Percentiles rank a stretch among this genome's conserved stretches.
phyloP scores from a whole-genome alignment of 2,888 invertebrate species.

The Nysson spinosus region DNA sequence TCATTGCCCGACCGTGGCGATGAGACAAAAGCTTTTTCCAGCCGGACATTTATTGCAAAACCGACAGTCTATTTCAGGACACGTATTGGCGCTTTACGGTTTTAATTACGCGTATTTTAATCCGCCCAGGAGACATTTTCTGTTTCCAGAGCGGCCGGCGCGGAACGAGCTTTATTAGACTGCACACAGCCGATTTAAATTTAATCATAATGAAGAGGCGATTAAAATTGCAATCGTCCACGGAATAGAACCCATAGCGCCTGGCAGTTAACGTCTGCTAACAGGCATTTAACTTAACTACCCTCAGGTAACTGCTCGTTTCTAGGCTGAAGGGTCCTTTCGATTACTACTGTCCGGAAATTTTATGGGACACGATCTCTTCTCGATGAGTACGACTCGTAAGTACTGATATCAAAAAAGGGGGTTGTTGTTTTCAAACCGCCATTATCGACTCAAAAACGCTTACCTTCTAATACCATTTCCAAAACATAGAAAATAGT shows the following conservation, averaged over 20 bases:
- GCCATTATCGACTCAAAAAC: too few relatives aligned
- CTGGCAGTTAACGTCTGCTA: constrained; percentile 75
- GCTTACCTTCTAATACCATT: too few relatives aligned
- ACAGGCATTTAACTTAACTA: constrained; percentile 77
- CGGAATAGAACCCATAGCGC: constrained; percentile 65
- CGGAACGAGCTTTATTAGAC: constrained; percentile 68
- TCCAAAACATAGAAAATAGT: too few relatives aligned
- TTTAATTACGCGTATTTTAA: constrained; percentile 73
- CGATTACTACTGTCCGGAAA: constrained; percentile 72
- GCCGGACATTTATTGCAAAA: constrained; percentile 60
- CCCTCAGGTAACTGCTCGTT: constrained; percentile 76
- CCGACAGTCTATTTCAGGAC: constrained; percentile 67
- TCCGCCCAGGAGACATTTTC: constrained; percentile 66
- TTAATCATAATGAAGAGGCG: constrained; percentile 75
- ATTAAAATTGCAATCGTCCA: constrained; percentile 76
- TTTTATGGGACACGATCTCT: constrained; percentile 71
- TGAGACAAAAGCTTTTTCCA: constrained; percentile 68
- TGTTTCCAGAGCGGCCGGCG: constrained; percentile 48
- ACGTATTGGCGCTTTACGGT: constrained; percentile 68
- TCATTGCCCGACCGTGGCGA: constrained; percentile 54
- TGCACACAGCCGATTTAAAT: constrained; percentile 73
- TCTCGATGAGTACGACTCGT: constrained; percentile 49
- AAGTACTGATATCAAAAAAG: not conserved
- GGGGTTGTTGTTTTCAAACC: constrained; percentile 13
- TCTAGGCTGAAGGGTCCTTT: constrained; percentile 75